phyloP scores from a whole-genome alignment of 1,140 invertebrate species.

The Ylistrum balloti region DNA sequence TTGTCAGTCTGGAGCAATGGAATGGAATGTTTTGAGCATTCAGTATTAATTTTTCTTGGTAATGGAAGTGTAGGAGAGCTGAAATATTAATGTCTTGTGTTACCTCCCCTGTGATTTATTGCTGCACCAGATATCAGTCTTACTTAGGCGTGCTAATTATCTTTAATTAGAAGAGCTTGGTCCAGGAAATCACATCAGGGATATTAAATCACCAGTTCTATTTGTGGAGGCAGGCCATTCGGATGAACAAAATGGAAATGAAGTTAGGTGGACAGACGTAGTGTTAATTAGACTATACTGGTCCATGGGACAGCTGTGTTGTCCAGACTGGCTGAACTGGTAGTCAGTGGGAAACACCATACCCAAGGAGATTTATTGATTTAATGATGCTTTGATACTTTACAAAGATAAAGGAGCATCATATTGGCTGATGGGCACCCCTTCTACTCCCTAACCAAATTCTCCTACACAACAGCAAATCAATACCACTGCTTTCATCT shows the following conservation, averaged over 20 bases:
- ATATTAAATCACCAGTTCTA: not conserved
- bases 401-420: not conserved
- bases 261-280: not conserved
- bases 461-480: not conserved
- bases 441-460: not conserved
- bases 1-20: too few species aligned
- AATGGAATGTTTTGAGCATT: too few species aligned
- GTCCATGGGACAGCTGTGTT: not conserved
- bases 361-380: not conserved
- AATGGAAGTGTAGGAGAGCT: too few species aligned
- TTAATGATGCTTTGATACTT: not conserved
- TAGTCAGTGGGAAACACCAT: too few species aligned
- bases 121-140: constrained; percentile 4
- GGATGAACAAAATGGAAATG: not conserved
- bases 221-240: not conserved
- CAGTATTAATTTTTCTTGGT: too few species aligned
- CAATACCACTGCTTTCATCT: not conserved
- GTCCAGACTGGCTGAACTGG: not conserved
- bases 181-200: not conserved
- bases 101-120: not conserved
- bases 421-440: not conserved
- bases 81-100: not conserved
- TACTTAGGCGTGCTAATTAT: not conserved
- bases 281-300: not conserved
- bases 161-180: not conserved